These are phyloP conservation scores for Maconellicoccus hirsutus DNA, from an alignment of 1,140 invertebrate genomes.

Conservation along the genomic window DNA sequence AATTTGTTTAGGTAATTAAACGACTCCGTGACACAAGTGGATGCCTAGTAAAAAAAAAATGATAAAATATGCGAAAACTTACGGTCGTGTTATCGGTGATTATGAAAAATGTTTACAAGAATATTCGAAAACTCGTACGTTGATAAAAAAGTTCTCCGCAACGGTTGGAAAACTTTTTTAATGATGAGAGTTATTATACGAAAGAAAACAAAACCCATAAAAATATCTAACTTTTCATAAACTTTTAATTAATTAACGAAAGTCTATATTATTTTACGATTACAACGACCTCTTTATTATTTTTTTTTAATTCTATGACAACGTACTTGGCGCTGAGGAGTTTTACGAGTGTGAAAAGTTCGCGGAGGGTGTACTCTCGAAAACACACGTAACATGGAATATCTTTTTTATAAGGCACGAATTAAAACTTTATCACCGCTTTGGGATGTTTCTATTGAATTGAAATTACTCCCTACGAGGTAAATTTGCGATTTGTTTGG, in stretches of 20 bases:
- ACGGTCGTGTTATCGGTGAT: not conserved
- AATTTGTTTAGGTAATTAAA: not conserved
- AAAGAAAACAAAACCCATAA: not conserved
- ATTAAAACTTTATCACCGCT: too few relatives aligned
- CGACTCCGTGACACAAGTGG: not conserved
- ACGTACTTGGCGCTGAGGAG: too few relatives aligned
- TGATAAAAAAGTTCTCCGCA: not conserved
- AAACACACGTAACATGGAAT: too few relatives aligned
- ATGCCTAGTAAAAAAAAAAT: not conserved
- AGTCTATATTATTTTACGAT: not conserved
- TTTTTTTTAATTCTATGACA: too few relatives aligned
- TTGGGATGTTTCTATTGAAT: too few relatives aligned
- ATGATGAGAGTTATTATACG: not conserved
- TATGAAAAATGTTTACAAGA: not conserved
- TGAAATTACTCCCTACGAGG: too few relatives aligned
- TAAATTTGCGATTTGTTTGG: too few relatives aligned
- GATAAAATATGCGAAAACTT: conserved; percentile 1
- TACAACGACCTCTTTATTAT: not conserved
- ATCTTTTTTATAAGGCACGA: too few relatives aligned
- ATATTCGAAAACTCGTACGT: not conserved
- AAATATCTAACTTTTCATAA: not conserved
- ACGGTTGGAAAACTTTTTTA: not conserved
- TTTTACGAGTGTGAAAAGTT: too few relatives aligned
- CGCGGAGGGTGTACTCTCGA: too few relatives aligned
- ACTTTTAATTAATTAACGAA: not conserved